Base-by-base conservation (phyloP, 2,888 invertebrate species). In the Torymus tubicola region DNA sequence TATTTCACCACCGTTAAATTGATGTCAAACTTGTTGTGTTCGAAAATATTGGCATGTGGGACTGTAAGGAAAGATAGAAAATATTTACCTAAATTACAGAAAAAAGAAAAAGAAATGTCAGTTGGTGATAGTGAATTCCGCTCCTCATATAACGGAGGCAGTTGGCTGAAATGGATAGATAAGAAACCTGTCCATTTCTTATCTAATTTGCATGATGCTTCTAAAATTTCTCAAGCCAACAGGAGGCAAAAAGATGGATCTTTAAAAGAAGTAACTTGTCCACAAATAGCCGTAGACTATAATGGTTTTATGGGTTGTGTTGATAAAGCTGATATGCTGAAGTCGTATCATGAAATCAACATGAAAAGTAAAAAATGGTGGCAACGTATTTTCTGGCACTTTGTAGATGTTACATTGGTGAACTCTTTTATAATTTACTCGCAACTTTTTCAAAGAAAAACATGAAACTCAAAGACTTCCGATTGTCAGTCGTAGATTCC, bases 261-360 rank as follows among this genome's bases (percentile, higher is more conserved):
- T 18, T 60, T 76, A 52, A 83, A 85, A 82, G 63, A 13, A 18
- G 84, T 87, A 10, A 58, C 58, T 21, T 87, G 86, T 82, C 86
- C 86, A 70, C 52, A 81, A 74, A 57, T 84, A 21, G 84, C 86
- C 65, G 82, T 75, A 61, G 84, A 86, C 75, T 88, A 87, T 74
- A 87, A 87, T 78, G 81, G 80, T 11, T 65, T 84, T 69, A 87
- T 87, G 87, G 86, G 87, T 50, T 87, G 84, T 13, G 86, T 88
- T 31, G 87, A 88, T 78, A 80, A 81, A 52, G 86, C 87, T 73
- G 86, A 88, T 76, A 86, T 86, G 81, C 76, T 83, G 12, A 83
- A 85, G 81, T 84, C 85, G 21, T 75, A 78, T 18, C 87, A 87
- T 70, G 81, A 55, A 70, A 84, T 87, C 57, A 67, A 83, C 57